phyloP scores from a whole-genome alignment of 2,113 vertebrate species.

The rabbit (Oryctolagus cuniculus) region DNA sequence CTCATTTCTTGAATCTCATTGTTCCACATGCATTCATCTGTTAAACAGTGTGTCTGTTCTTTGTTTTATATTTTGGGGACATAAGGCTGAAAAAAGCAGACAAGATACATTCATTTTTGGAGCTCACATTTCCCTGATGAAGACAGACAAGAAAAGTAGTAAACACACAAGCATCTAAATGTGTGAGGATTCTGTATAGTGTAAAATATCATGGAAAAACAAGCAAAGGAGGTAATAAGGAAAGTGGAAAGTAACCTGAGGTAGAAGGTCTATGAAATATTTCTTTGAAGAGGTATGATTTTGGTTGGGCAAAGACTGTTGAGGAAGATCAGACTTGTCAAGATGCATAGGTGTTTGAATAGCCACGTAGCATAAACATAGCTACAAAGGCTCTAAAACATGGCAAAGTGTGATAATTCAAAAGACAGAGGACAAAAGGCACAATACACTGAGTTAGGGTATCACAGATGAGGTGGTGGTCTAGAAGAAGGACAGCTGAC shows the following conservation, averaged over 20 bases:
- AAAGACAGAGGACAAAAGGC: not conserved
- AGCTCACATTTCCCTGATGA: not conserved
- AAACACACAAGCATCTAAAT: not conserved
- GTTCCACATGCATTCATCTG: not conserved
- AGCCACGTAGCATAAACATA: not conserved
- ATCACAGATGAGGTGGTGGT: no score
- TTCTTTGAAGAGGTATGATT: not conserved
- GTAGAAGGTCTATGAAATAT: not conserved
- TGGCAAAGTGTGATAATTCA: not conserved
- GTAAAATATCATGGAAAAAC: not conserved
- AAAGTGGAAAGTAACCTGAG: rapidly evolving
- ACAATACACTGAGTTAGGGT: not conserved
- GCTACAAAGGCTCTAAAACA: not conserved
- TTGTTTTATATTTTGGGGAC: not conserved
- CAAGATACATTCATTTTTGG: not conserved
- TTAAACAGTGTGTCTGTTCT: not conserved
- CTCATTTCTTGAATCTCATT: not conserved
- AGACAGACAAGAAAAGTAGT: not conserved
- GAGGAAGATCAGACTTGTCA: not conserved
- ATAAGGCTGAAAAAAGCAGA: not conserved
- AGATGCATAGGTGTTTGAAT: not conserved
- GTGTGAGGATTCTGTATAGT: not conserved
- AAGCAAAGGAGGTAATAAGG: not conserved
- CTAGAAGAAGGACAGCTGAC: not conserved
- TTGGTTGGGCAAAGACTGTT: not conserved